Base-by-base conservation (phyloP, 2,113 vertebrate genomes). In the Callorhinus ursinus region DNA sequence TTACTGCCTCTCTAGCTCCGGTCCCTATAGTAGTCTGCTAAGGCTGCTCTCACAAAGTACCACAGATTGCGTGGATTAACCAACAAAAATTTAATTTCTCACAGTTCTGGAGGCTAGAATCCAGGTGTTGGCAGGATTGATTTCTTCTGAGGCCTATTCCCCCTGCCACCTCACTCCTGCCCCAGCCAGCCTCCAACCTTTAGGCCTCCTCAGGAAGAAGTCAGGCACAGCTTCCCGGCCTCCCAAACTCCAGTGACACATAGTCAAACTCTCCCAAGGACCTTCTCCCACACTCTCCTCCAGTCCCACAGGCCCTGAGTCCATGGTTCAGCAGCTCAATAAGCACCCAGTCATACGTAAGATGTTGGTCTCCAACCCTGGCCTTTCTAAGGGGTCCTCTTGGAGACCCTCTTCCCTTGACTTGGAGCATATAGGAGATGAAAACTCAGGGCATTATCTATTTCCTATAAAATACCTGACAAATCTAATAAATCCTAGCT, bases 1-100 rank as follows among this genome's bases (percentile, higher is more conserved):
- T 0, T 10, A 13, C 1, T n/a, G 36, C 18, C 36, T 53, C 51
- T 72, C 89, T 65, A 1, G n/a, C 10, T 3, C 28, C 0, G 3
- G 26, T 69, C 28, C 42, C 61, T 80, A 28, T 6, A 69, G 53
- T 4, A 10, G 14, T 53, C 83, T 71, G 28, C 82, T 26, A 28
- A 42, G 63, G 15, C 63, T 53, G 26, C 31, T 21, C 1, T 61
- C 14, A 86, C 36, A 12, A 84, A 57, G 59, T 12, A 8, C 77
- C 42, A 67, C 36, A 39, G 57, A 46, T 4, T 1, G 15, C 11
- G 19, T 53, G 22, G 19, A 57, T 53, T 51, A 33, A 83, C 33
- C 79, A 55, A n/a, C 16, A 71, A 39, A 59, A 84, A 77, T 63
- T 65, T 72, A 61, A 55, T 55, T 74, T 57, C 36, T 63, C 83